Evolutionary conservation across 2,888 invertebrate genomes (phyloP).

Genomic region (Calliscelio sp.): DNA sequence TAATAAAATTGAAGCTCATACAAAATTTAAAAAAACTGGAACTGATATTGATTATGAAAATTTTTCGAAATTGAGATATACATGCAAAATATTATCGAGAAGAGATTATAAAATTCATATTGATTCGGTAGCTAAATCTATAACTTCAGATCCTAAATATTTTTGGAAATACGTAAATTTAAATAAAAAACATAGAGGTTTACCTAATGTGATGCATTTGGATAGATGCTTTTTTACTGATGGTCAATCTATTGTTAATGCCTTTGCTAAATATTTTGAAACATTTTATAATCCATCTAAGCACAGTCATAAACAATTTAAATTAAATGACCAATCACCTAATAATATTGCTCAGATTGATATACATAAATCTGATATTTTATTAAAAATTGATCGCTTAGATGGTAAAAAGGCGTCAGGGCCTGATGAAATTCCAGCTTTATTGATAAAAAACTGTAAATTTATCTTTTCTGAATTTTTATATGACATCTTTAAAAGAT

Average conservation of each 20-base stretch:
- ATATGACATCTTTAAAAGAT: too few species aligned
- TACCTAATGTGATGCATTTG: background rate
- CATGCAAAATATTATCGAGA: background rate
- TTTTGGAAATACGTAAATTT: slow-evolving; percentile 3
- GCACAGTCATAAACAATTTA: too few species aligned
- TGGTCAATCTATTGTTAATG: background rate
- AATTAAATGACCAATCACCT: background rate
- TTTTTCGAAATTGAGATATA: background rate
- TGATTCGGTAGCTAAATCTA: background rate
- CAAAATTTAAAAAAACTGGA: too few species aligned
- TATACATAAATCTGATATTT: background rate
- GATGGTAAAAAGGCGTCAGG: background rate
- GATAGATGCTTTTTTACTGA: background rate
- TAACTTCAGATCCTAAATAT: background rate
- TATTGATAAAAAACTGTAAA: background rate
- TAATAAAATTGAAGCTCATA: slow-evolving; percentile 4
- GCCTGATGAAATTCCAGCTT: background rate
- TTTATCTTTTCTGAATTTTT: background rate
- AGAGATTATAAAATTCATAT: background rate
- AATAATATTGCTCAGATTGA: background rate
- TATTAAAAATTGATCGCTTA: background rate
- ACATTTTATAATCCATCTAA: background rate
- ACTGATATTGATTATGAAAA: too few species aligned
- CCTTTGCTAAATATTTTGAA: background rate
- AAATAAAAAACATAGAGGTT: background rate